phyloP scores from a whole-genome alignment of 1,140 invertebrate species.

The Proales similis region DNA sequence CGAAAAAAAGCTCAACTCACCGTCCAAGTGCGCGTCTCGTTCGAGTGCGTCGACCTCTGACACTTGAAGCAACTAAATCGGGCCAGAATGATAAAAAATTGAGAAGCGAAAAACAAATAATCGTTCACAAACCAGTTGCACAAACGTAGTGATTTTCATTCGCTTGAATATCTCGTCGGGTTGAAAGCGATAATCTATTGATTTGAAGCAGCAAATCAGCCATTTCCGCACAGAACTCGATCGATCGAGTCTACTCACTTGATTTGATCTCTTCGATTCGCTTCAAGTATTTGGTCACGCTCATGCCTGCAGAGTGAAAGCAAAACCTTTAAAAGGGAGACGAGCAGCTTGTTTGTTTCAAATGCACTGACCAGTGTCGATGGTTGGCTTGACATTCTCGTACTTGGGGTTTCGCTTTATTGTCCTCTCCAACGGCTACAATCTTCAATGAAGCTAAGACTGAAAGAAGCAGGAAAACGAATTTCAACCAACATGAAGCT shows the following conservation, averaged over 20 bases:
- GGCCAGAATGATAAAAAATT: not conserved
- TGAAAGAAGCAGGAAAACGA: not conserved
- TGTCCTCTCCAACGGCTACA: constrained; percentile 41
- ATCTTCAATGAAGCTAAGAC: not conserved
- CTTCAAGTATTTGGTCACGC: constrained; percentile 48
- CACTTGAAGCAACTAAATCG: constrained; percentile 20
- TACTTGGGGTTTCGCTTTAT: constrained; percentile 52
- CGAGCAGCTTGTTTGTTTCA: not conserved
- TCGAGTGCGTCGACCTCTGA: constrained; percentile 31
- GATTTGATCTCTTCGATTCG: constrained; percentile 50
- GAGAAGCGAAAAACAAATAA: constrained; percentile 41
- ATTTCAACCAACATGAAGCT: constrained; percentile 4
- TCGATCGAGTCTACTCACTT: too few species aligned
- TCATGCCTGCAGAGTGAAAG: too few species aligned
- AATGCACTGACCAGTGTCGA: constrained; percentile 53
- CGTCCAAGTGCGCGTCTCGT: not conserved
- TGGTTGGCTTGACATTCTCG: constrained; percentile 47
- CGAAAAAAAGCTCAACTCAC: not conserved
- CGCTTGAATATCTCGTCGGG: constrained; percentile 56
- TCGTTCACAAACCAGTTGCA: too few species aligned
- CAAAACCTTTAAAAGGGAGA: constrained; percentile 41
- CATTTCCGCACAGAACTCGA: not conserved
- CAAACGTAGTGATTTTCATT: constrained; percentile 55
- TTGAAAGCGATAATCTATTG: constrained; percentile 14
- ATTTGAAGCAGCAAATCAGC: not conserved